Conservation (phyloP, 2,888 invertebrate species). For the Lycaena phlaeas region DNA sequence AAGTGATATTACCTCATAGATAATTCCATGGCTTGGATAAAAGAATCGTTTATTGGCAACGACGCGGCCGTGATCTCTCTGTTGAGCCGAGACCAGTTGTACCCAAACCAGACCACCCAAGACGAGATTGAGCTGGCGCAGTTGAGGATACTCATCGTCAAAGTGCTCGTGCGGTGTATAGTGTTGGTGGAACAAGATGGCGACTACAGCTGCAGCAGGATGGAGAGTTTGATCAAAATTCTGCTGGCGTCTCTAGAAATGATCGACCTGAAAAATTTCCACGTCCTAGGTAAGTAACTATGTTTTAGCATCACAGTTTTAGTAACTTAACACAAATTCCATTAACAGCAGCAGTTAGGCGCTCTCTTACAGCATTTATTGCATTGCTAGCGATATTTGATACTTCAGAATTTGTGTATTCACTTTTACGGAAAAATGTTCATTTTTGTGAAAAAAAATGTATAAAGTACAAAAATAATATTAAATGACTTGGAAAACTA, state of each 20-base stretch:
- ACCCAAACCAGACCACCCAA: constrained; percentile 46
- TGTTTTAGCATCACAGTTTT: background rate
- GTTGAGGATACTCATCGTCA: constrained; percentile 51
- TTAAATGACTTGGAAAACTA: too few species aligned
- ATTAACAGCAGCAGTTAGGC: too few species aligned
- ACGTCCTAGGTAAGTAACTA: constrained; percentile 48
- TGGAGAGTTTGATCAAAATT: constrained; percentile 56
- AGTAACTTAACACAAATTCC: too few species aligned
- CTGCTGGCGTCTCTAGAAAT: constrained; percentile 48
- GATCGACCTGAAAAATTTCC: constrained; percentile 59
- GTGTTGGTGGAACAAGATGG: constrained; percentile 31
- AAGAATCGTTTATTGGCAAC: constrained; percentile 42
- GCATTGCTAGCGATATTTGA: too few species aligned
- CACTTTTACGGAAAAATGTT: too few species aligned
- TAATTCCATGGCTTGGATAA: constrained; percentile 45
- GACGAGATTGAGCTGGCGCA: constrained; percentile 53
- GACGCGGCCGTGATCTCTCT: constrained; percentile 45
- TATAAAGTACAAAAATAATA: too few species aligned
- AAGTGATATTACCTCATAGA: too few species aligned
- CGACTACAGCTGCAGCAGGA: constrained; percentile 34
- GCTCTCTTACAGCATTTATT: too few species aligned
- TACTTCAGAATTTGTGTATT: too few species aligned
- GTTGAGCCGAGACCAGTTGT: constrained; percentile 42
- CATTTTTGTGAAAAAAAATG: too few species aligned
- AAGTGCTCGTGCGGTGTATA: constrained; percentile 44